Conservation (phyloP, 2,888 invertebrate genomes). For the Quadroppia sp. region DNA sequence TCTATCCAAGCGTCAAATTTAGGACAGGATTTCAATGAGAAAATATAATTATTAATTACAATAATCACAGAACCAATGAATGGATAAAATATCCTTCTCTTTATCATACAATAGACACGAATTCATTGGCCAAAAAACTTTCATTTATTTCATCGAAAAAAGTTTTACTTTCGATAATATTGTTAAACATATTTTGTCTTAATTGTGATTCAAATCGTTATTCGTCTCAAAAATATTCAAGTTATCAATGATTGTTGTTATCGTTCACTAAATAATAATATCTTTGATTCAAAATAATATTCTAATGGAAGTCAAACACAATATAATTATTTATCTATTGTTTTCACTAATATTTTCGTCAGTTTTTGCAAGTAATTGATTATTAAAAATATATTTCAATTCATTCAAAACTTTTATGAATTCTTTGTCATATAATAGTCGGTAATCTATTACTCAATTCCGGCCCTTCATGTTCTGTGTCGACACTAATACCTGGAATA, state of each 20-base stretch:
- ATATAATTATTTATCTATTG: neutral
- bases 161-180: slow-evolving; percentile 15
- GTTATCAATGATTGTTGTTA: too few species aligned
- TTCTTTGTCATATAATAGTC: neutral
- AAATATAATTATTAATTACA: neutral
- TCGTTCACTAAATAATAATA: neutral
- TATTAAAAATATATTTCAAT: neutral
- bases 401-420: neutral
- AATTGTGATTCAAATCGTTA: neutral
- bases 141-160: neutral
- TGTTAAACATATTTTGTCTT: too few species aligned
- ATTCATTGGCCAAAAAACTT: slow-evolving; percentile 18
- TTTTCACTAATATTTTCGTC: neutral
- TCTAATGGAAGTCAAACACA: slow-evolving; percentile 3
- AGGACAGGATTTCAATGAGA: slow-evolving; percentile 31
- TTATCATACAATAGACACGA: slow-evolving; percentile 20
- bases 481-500: slow-evolving; percentile 41
- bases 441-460: slow-evolving; percentile 25
- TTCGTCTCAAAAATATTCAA: too few species aligned
- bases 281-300: neutral
- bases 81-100: slow-evolving; percentile 11
- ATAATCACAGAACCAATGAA: neutral
- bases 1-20: slow-evolving; percentile 30
- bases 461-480: slow-evolving; percentile 41
- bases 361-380: slow-evolving; percentile 14